phyloP scores from a whole-genome alignment of 1,140 invertebrate genomes.

The Scaptomyza hsui region DNA sequence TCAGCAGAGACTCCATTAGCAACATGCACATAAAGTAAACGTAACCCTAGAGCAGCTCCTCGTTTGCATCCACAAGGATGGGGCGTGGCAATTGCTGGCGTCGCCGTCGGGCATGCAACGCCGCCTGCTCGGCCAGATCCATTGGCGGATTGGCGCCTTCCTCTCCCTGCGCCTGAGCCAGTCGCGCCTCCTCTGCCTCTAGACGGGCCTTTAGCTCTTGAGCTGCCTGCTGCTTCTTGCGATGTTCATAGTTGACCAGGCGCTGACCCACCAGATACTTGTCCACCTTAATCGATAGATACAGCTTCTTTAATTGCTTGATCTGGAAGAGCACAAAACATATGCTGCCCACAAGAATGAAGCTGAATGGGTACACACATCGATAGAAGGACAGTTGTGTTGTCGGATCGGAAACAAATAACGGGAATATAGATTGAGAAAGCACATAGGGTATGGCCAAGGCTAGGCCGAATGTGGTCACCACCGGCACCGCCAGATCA shows the following conservation, averaged over 20 bases:
- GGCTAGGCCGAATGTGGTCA: conserved; percentile 93
- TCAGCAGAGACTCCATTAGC: conserved; percentile 47
- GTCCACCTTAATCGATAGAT: conserved; percentile 99
- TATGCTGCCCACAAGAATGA: conserved; percentile 89
- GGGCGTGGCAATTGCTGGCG: conserved; percentile 36
- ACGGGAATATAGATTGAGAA: conserved; percentile 92
- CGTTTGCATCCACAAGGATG: conserved; percentile 47
- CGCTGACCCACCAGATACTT: conserved; percentile 98
- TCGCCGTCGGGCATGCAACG: conserved; percentile 45
- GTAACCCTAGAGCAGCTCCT: conserved; percentile 56
- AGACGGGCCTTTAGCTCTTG: conserved; percentile 64
- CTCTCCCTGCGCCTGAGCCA: conserved; percentile 14
- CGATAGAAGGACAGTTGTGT: conserved; percentile 91
- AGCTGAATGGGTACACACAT: conserved; percentile 95
- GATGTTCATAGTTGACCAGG: conserved; percentile 97
- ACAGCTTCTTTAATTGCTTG: conserved; percentile 95
- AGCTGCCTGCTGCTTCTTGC: conserved; percentile 86
- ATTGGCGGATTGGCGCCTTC: conserved; percentile 14
- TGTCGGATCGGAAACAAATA: conserved; percentile 90
- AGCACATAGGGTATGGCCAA: conserved; percentile 95
- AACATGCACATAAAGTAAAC: conserved; percentile 42
- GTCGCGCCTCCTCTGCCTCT: conserved; percentile 50
- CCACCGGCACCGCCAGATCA: conserved; percentile 94
- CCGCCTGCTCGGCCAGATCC: conserved; percentile 45
- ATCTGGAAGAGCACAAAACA: conserved; percentile 91